A percentile compares a stretch with the other conserved stretches of the same genome.
Evolutionary conservation across 2,113 vertebrate species (phyloP).

Genomic region (Lycaon pictus): DNA sequence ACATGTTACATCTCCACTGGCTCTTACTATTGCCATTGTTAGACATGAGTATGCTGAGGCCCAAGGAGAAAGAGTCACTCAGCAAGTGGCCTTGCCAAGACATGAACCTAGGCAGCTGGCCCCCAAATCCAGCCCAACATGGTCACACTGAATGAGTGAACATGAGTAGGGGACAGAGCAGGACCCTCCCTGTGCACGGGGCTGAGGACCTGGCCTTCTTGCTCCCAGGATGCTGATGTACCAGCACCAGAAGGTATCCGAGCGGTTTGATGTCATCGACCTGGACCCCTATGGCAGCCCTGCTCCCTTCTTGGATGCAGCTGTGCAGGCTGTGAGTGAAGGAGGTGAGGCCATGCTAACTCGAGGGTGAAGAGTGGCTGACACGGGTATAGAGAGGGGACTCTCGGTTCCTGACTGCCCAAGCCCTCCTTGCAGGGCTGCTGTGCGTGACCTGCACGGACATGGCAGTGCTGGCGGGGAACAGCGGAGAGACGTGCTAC

Average conservation of each 20-base stretch:
- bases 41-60: neutral
- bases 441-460: conserved; percentile 96
- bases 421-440: conserved; percentile 87
- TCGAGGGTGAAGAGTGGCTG: accelerated
- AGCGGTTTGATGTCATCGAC: conserved; percentile 94
- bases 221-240: conserved; percentile 74
- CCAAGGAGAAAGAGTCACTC: neutral
- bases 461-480: conserved; percentile 94
- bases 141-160: neutral
- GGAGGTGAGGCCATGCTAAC: conserved; percentile 88
- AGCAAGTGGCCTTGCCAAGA: neutral
- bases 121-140: neutral
- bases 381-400: no score
- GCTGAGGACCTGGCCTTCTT: neutral
- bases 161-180: neutral
- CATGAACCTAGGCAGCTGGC: neutral
- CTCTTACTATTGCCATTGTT: neutral
- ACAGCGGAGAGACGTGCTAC: conserved; percentile 95
- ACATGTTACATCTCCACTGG: neutral
- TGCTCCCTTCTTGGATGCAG: conserved; percentile 92
- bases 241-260: conserved; percentile 87
- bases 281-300: conserved; percentile 97
- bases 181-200: neutral
- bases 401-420: neutral
- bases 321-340: conserved; percentile 93